phyloP scores from a whole-genome alignment of 92 coral and sea anemone species.

The Epizoanthus rinbou region DNA sequence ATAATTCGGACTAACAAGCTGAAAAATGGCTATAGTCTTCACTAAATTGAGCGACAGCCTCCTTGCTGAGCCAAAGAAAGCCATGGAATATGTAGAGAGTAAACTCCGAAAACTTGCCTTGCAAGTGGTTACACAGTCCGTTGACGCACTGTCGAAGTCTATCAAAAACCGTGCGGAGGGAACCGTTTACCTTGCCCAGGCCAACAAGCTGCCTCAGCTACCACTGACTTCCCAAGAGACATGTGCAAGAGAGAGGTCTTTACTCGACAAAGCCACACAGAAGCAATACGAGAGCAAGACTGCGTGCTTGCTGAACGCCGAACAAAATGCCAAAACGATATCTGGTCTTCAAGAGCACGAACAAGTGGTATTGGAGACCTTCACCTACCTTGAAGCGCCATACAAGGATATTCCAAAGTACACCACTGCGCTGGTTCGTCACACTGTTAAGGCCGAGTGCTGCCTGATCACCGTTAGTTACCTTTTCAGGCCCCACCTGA shows the following conservation, averaged over 20 bases:
- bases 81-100: constrained; percentile 28
- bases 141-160: constrained; percentile 7
- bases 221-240: constrained; percentile 44
- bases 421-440: constrained; percentile 29
- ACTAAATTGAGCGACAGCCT: constrained; percentile 38
- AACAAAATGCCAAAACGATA: neutral
- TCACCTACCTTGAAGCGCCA: constrained; percentile 42
- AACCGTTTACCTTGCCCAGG: constrained; percentile 28
- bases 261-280: constrained; percentile 1
- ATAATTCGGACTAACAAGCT: neutral
- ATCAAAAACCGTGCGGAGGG: constrained; percentile 32
- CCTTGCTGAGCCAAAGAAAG: constrained; percentile 31
- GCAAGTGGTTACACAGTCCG: constrained; percentile 12
- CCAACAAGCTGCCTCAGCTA: constrained; percentile 43
- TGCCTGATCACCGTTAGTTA: constrained; percentile 24
- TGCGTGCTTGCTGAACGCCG: neutral
- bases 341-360: constrained; percentile 29
- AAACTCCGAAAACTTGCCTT: constrained; percentile 39
- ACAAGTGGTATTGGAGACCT: constrained; percentile 28
- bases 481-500: constrained; percentile 24
- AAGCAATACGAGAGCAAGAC: constrained; percentile 21
- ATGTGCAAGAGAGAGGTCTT: constrained; percentile 31
- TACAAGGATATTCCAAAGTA: constrained; percentile 32
- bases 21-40: constrained; percentile 38
- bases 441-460: constrained; percentile 35